Evolutionary conservation across 53 echinoderm and acorn worm species (phyloP).

Genomic region (Echinometra lucunter): DNA sequence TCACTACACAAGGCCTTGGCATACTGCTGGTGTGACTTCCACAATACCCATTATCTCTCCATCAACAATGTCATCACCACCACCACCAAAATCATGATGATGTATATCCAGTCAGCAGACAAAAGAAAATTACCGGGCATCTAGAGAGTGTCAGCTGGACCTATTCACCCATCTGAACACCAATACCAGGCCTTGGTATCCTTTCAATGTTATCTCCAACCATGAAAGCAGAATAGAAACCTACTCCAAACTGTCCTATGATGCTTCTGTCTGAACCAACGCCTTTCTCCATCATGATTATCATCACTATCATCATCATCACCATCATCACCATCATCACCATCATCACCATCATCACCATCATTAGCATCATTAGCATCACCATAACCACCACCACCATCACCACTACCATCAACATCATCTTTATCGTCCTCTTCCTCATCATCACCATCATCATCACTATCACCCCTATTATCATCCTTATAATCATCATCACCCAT

Average conservation of each 20-base stretch:
- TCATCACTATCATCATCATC: conserved; percentile 7
- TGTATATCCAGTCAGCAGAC: too few species aligned
- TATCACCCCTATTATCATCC: not conserved
- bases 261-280: conserved; percentile 73
- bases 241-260: conserved; percentile 99
- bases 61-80: not conserved
- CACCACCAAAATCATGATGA: too few species aligned
- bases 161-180: conserved; percentile 92
- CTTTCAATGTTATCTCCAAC: conserved; percentile 86
- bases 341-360: not conserved
- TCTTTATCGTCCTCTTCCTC: not conserved
- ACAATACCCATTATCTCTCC: too few species aligned
- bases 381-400: not conserved
- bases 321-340: not conserved
- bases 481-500: not conserved
- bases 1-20: too few species aligned
- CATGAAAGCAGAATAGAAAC: conserved; percentile 98
- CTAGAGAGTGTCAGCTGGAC: too few species aligned
- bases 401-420: not conserved
- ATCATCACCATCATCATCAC: not conserved
- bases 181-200: conserved; percentile 85
- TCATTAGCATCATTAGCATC: conserved; percentile 9
- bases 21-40: too few species aligned
- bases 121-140: too few species aligned
- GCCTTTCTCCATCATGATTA: too few species aligned